Evolutionary conservation across 2,888 invertebrate species (phyloP).

Genomic region (Drosophila pseudotakahashii): DNA sequence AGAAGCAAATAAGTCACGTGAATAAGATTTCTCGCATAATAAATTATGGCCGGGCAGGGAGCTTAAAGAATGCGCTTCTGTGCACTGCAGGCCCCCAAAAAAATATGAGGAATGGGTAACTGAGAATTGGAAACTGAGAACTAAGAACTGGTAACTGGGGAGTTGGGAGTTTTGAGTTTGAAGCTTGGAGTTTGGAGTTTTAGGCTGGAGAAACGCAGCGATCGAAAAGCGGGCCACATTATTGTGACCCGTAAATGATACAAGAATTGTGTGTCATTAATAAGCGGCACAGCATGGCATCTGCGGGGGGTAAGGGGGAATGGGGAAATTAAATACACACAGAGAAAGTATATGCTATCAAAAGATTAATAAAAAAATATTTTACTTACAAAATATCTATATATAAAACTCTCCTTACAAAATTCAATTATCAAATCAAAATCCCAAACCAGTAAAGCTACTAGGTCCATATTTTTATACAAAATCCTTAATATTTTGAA

Average conservation of each 20-base stretch:
- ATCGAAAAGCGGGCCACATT: slow-evolving; percentile 50
- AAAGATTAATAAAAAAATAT: no score
- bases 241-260: slow-evolving; percentile 82
- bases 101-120: not conserved
- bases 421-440: no score
- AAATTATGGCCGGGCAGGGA: slow-evolving; percentile 75
- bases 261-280: slow-evolving; percentile 82
- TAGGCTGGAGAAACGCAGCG: slow-evolving; percentile 12
- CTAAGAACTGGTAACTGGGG: slow-evolving; percentile 17
- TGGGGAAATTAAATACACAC: not conserved
- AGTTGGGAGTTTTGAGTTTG: slow-evolving; percentile 1
- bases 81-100: slow-evolving; percentile 59
- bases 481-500: no score
- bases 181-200: slow-evolving; percentile 8
- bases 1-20: slow-evolving; percentile 83
- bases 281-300: slow-evolving; percentile 73
- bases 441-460: no score
- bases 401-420: no score
- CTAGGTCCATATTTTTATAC: no score
- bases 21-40: slow-evolving; percentile 83
- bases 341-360: not conserved
- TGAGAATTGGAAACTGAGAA: slow-evolving; percentile 16
- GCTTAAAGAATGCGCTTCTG: slow-evolving; percentile 76
- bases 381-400: no score
- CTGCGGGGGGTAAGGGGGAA: slow-evolving; percentile 2